Evolutionary conservation across 1,140 invertebrate species (phyloP).

Genomic region (Hycleus cichorii): DNA sequence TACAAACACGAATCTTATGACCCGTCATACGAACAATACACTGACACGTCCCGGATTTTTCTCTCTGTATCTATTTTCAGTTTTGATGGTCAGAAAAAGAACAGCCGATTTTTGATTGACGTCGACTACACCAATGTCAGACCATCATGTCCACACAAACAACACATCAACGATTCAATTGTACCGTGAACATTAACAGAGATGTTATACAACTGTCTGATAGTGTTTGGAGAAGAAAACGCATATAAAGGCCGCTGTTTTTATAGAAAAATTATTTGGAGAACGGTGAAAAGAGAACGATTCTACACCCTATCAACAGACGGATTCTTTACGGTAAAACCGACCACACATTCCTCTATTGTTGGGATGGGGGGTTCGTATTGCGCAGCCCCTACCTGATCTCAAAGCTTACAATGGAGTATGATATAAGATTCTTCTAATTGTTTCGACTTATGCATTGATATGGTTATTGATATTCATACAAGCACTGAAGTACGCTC

Average conservation of each 20-base stretch:
- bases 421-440: constrained; percentile 4
- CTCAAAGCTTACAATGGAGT: neutral
- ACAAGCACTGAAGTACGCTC: no score
- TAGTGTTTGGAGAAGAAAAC: no score
- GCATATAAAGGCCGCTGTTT: no score
- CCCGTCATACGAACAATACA: constrained; percentile 12
- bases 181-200: constrained; percentile 1
- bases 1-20: constrained; percentile 12
- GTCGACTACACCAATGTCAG: constrained; percentile 7
- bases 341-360: no score
- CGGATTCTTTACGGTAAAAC: no score
- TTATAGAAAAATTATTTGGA: no score
- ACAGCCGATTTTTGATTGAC: constrained; percentile 2
- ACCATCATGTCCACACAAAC: constrained; percentile 6
- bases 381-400: constrained; percentile 8
- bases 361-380: neutral
- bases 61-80: constrained; percentile 11
- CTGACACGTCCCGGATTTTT: neutral
- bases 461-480: constrained; percentile 11
- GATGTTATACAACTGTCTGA: constrained; percentile 2
- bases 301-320: no score
- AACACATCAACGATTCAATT: constrained; percentile 6
- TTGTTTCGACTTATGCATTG: constrained; percentile 1
- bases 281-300: no score
- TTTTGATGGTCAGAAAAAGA: constrained; percentile 1